Evolutionary conservation across 64 coral and sea anemone genomes (phyloP).

Genomic region (Montipora capricornis): DNA sequence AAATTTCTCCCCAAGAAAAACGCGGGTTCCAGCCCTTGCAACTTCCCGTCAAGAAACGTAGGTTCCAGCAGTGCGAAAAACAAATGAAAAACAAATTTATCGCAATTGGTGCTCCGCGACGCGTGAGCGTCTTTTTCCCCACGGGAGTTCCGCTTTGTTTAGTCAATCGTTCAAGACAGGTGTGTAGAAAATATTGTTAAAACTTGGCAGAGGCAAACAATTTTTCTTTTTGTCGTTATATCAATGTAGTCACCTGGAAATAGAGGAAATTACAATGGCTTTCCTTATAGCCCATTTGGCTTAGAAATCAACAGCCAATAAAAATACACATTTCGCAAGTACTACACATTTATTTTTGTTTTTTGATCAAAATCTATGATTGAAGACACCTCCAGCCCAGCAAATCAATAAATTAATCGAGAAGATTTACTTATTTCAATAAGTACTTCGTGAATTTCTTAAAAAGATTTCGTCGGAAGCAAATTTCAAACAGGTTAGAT

Average conservation of each 20-base stretch:
- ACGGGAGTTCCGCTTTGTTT: no score
- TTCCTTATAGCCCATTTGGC: neutral
- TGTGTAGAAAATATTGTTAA: no score
- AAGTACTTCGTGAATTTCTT: neutral
- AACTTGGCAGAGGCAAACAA: neutral
- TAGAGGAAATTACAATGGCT: conserved; percentile 12
- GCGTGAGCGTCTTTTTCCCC: no score
- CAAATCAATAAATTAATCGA: neutral
- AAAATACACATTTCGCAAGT: neutral
- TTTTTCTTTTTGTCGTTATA: neutral
- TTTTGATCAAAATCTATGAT: neutral
- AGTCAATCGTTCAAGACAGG: no score
- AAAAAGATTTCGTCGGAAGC: neutral
- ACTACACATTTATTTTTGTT: neutral
- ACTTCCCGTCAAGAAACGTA: no score
- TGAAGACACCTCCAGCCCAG: no score
- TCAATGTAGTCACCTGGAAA: neutral
- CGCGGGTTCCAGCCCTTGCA: no score
- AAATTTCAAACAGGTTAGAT: neutral
- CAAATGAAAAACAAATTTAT: no score
- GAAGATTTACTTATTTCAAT: neutral
- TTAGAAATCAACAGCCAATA: neutral
- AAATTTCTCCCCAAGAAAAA: no score
- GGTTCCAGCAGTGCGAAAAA: no score
- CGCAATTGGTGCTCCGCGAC: no score